Conservation (phyloP, 2,113 vertebrate species). For the Thermophis baileyi region DNA sequence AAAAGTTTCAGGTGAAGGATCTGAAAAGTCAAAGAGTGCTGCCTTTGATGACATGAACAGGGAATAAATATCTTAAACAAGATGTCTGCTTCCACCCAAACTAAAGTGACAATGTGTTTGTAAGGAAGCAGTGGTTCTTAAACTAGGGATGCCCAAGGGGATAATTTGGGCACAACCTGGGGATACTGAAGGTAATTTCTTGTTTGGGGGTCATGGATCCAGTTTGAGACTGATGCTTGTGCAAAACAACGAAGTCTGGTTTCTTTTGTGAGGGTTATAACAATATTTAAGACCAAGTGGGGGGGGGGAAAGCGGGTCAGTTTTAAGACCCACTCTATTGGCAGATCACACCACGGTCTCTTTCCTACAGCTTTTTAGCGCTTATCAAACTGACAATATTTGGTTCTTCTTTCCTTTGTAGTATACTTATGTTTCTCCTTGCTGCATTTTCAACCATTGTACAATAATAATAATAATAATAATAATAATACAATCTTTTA, state of each 20-base stretch:
- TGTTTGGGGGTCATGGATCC: neutral
- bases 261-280: neutral
- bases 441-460: constrained; percentile 28
- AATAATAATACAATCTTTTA: too few species aligned
- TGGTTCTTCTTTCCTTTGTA: constrained; percentile 1
- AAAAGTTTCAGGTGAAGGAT: neutral
- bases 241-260: neutral
- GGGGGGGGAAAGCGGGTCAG: neutral
- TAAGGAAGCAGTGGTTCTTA: neutral
- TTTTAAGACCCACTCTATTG: neutral
- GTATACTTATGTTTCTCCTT: neutral
- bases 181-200: neutral
- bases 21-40: neutral
- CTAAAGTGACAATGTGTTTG: neutral
- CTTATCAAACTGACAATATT: neutral
- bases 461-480: neutral
- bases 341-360: neutral
- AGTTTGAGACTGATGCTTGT: neutral
- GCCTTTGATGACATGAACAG: neutral
- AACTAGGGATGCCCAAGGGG: neutral
- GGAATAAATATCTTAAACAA: neutral
- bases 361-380: neutral
- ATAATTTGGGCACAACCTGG: neutral
- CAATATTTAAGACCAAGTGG: neutral
- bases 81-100: neutral